Conservation (phyloP, 2,113 vertebrate species). For the Oreochromis spilurus region DNA sequence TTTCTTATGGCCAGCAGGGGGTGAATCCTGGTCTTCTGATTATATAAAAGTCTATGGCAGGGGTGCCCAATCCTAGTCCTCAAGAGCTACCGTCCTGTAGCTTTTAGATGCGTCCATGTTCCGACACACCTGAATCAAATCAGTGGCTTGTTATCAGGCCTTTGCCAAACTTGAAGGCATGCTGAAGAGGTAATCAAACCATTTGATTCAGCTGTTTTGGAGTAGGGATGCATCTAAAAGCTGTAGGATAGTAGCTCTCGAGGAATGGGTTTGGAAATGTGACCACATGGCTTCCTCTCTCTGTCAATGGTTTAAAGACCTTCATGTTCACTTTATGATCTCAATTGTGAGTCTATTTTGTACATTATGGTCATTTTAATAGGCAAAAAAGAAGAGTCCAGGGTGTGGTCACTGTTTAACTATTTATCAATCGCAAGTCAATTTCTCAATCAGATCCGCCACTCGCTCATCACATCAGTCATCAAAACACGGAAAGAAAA, state of each 20-base stretch:
- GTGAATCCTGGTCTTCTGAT: not conserved
- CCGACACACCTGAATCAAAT: not conserved
- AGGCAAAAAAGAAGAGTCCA: not conserved
- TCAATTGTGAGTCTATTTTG: not conserved
- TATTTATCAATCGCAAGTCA: not conserved
- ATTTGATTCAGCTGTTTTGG: not conserved
- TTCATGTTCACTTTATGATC: not conserved
- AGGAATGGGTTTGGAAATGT: not conserved
- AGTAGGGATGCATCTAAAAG: not conserved
- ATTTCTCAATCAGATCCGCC: not conserved
- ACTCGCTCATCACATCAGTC: not conserved
- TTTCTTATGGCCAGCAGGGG: not conserved
- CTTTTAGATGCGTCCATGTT: not conserved
- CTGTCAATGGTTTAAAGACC: not conserved
- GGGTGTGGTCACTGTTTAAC: not conserved
- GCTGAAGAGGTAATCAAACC: not conserved
- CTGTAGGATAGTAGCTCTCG: not conserved
- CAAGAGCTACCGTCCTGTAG: not conserved
- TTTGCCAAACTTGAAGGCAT: not conserved
- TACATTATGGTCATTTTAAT: not conserved
- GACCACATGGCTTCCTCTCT: not conserved
- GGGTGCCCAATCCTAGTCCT: not conserved
- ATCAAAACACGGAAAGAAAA: not conserved
- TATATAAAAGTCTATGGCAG: not conserved
- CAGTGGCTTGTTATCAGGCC: not conserved